Conservation (phyloP, 2,797 vertebrate genomes). For the Girardinus metallicus region DNA sequence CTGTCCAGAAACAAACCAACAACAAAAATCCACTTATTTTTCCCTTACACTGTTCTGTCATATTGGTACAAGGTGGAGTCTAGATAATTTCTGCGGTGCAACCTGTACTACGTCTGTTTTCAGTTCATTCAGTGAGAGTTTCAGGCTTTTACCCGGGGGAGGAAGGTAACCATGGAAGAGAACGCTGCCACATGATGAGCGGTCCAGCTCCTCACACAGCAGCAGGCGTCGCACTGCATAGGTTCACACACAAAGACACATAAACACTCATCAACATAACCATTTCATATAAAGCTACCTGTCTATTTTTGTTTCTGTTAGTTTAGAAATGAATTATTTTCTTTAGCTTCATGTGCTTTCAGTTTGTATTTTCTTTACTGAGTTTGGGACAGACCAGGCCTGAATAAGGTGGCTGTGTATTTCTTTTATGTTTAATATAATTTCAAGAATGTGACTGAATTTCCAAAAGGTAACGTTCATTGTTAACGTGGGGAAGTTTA, state of each 20-base stretch:
- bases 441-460: constrained; percentile 21
- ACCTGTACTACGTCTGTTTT: constrained; percentile 3
- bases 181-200: constrained; percentile 97
- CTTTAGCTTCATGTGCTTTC: not conserved
- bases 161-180: constrained; percentile 98
- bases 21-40: constrained; percentile 7
- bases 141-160: constrained; percentile 87
- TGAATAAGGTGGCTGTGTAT: not conserved
- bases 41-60: not conserved
- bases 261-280: not conserved
- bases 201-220: constrained; percentile 96
- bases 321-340: not conserved
- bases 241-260: constrained; percentile 18
- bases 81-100: not conserved
- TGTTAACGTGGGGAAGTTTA: constrained; percentile 68
- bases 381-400: not conserved
- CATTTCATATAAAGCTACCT: not conserved
- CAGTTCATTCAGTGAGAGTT: not conserved
- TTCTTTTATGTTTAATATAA: not conserved
- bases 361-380: not conserved
- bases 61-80: not conserved
- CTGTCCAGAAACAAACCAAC: constrained; percentile 69
- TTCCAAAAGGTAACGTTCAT: constrained; percentile 31
- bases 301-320: not conserved
- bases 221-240: constrained; percentile 89